Evolutionary conservation across 2,797 vertebrate species (phyloP), one percentile per base, ranked within the genome.

Genomic region (Scolopax bukidnonensis): DNA sequence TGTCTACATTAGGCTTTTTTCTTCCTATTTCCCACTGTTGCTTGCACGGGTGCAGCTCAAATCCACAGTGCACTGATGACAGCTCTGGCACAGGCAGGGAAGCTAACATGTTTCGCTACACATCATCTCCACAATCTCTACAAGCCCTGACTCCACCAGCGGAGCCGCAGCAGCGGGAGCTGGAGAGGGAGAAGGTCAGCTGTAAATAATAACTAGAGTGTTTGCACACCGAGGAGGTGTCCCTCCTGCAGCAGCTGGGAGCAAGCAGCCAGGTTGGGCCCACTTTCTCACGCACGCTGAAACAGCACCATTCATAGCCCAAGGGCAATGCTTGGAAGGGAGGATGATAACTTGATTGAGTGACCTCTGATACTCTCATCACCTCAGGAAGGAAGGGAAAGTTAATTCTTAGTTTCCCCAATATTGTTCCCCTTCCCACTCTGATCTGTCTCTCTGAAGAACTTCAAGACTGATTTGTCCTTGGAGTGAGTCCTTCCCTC

Each of bases 1-100:
- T 96, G 80, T 95, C 95, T 96, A 33, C 74, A 73, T 93, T 89
- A 85, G 89, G 67, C 77, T 92, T 96, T 96, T 95, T 95, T 90
- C 82, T 83, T 79, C 54, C 0, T 61, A 41, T 94, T 90, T 95
- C 84, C 67, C 56, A 38, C 61, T 84, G 40, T 93, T 95, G 93
- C 92, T 82, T 48, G 53, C 87, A 93, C 0, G 21, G 68, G 77
- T 85, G 47, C 88, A 95, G 79, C 84, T 95, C 88, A 73, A 73
- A 21, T 75, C 87, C 81, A 16, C 77, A 76, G 80, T 68, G 94
- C 79, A 75, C 40, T 17, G 87, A 17, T 89, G 95, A 94, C 85
- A 87, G 89, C 84, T 80, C 91, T 90, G 94, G 75, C 76, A 75
- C 78, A 78, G 88, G 86, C 86, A 93, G 78, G 64, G 84, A 87